Evolutionary conservation across 2,113 vertebrate species (phyloP), one percentile per base, ranked within the genome.

Genomic region (Coreoperca whiteheadi): DNA sequence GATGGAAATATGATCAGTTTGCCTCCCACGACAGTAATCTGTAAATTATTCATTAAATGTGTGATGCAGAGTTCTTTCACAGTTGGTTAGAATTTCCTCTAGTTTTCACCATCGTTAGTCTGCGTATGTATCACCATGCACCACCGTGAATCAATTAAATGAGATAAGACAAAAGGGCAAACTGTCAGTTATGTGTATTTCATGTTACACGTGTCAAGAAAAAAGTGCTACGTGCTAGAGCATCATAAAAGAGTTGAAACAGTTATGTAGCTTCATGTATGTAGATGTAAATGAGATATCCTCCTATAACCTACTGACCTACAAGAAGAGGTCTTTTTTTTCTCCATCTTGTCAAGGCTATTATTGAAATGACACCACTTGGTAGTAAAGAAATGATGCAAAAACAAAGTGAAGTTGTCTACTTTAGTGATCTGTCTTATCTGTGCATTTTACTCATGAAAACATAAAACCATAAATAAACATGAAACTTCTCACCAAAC

Each of bases 1-100:
- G 37, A 67, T 67, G n/a, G 25, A 72, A 79, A 72, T 72, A 68
- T 67, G 9, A 63, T 54, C 10, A 77, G 56, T 77, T 66, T 82
- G 20, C 61, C 43, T 76, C 60, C 77, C 61, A 79, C 61, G 25
- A 32, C 30, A 71, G 59, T 25, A 75, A 84, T 69, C 50, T 84
- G 48, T 7, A 71, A 72, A 79, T 78, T 20, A 56, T 78, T 81
- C 51, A 79, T 71, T 53, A 63, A 78, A 87, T 43, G 79, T 83
- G 59, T 75, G 53, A 81, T 53, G 32, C 21, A 69, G 66, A 53
- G 25, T 85, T 82, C 23, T 74, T 74, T 81, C 16, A 16, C 73
- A 73, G 80, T 53, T 63, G 18, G 53, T 77, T 57, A 43, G 34
- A 74, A 80, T 76, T 80, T 74, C 51, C 64, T 63, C 69, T 50